Evolutionary conservation across 30 jellyfish, hydroid and myxozoan species (phyloP).

Genomic region (Hydractinia echinata): DNA sequence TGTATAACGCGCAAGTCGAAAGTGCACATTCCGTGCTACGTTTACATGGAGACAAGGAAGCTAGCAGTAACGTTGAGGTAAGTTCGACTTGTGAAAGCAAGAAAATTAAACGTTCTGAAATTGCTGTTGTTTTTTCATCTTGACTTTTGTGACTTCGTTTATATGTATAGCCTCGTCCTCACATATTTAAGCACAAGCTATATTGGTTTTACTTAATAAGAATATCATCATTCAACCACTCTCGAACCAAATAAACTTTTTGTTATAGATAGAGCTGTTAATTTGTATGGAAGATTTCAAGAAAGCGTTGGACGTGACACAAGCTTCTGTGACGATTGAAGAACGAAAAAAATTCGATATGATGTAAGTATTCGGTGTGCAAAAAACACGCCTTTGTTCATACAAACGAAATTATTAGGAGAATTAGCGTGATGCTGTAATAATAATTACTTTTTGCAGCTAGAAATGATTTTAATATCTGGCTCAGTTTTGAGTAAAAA

Average conservation of each 20-base stretch:
- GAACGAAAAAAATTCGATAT: slow-evolving; percentile 34
- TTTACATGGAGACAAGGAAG: too few species aligned
- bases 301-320: slow-evolving; percentile 52
- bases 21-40: slow-evolving; percentile 30
- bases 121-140: too few species aligned
- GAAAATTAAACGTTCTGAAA: too few species aligned
- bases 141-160: too few species aligned
- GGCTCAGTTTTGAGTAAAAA: too few species aligned
- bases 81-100: too few species aligned
- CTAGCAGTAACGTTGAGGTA: too few species aligned
- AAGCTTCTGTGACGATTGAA: slow-evolving; percentile 48
- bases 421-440: neutral
- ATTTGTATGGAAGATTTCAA: slow-evolving; percentile 29
- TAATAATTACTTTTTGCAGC: neutral
- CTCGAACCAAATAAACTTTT: neutral
- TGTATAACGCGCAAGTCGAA: slow-evolving; percentile 82
- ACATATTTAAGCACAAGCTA: too few species aligned
- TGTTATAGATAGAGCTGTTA: neutral
- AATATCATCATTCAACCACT: neutral
- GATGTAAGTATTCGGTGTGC: slow-evolving; percentile 34
- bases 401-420: neutral
- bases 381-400: neutral
- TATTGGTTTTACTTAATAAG: neutral
- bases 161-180: too few species aligned
- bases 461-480: too few species aligned